Percentiles rank a stretch among this genome's conserved stretches.
These are phyloP conservation scores for Bacillus rossius DNA, from an alignment of 1,140 invertebrate genomes.

Conservation along the genomic window DNA sequence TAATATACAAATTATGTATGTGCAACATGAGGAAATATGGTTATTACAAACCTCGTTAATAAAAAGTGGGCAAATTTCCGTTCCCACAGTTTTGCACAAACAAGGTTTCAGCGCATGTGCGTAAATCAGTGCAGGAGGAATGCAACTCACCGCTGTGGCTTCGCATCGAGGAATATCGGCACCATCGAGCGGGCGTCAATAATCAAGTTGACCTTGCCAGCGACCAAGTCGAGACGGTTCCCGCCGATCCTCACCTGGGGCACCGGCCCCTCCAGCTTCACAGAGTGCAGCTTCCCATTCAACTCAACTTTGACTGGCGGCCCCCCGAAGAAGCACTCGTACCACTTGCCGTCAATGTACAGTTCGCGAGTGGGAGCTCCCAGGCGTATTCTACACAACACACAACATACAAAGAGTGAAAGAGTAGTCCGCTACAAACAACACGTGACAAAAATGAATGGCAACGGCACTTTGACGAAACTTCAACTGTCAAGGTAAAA, in stretches of 20 bases:
- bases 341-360: conserved; percentile 80
- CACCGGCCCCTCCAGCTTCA: conserved; percentile 80
- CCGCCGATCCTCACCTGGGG: conserved; percentile 77
- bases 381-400: conserved; percentile 63
- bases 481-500: no score
- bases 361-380: conserved; percentile 90
- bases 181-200: conserved; percentile 72
- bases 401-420: conserved; percentile 36
- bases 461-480: not conserved
- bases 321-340: conserved; percentile 89
- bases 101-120: no score
- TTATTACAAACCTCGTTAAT: no score
- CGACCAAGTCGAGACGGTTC: conserved; percentile 68
- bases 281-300: conserved; percentile 62
- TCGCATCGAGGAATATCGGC: conserved; percentile 80
- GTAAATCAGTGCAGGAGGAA: no score
- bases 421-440: not conserved
- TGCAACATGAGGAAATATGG: no score
- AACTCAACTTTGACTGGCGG: conserved; percentile 78
- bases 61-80: no score
- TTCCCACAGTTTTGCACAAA: no score
- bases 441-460: conserved; percentile 4
- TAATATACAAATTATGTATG: no score
- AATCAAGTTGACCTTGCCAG: conserved; percentile 77
- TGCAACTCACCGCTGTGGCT: conserved; percentile 65